These are phyloP conservation scores for Brachyhypopomus occidentalis DNA, from an alignment of 2,113 vertebrate species.

Conservation along the genomic window DNA sequence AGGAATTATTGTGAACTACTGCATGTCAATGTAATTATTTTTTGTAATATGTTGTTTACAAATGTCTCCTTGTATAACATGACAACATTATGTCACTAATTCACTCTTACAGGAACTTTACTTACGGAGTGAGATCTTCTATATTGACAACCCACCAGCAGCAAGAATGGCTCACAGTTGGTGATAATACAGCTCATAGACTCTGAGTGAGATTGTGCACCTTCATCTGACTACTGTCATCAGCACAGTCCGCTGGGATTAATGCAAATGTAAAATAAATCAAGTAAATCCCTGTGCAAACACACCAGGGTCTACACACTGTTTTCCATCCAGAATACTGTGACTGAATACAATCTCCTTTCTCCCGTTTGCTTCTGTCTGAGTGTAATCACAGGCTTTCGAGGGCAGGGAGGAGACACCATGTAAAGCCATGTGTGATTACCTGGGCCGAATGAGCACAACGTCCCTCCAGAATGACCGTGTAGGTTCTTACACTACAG, in stretches of 20 bases:
- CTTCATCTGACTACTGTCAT: conserved; percentile 3
- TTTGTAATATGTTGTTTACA: too few species aligned
- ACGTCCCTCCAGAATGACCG: too few species aligned
- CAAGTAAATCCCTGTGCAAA: conserved; percentile 36
- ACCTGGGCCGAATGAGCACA: too few species aligned
- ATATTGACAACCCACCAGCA: too few species aligned
- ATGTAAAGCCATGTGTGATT: background rate
- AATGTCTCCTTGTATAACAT: too few species aligned
- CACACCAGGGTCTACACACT: conserved; percentile 46
- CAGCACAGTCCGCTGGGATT: background rate
- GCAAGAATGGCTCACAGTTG: too few species aligned
- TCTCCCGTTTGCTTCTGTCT: conserved; percentile 5
- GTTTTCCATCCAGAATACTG: background rate
- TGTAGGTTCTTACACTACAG: too few species aligned
- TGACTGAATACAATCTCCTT: background rate
- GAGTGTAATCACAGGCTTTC: background rate
- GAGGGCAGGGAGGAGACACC: background rate
- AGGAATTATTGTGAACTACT: too few species aligned
- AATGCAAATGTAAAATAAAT: background rate
- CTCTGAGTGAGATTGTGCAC: conserved; percentile 5
- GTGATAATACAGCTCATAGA: background rate
- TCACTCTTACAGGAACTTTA: too few species aligned
- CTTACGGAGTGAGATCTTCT: too few species aligned
- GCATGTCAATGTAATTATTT: too few species aligned
- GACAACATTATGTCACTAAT: too few species aligned